A percentile compares a stretch with the other conserved stretches of the same genome.
These are phyloP conservation scores for Palythoa grandis DNA, from an alignment of 92 coral and sea anemone species.

Conservation along the genomic window DNA sequence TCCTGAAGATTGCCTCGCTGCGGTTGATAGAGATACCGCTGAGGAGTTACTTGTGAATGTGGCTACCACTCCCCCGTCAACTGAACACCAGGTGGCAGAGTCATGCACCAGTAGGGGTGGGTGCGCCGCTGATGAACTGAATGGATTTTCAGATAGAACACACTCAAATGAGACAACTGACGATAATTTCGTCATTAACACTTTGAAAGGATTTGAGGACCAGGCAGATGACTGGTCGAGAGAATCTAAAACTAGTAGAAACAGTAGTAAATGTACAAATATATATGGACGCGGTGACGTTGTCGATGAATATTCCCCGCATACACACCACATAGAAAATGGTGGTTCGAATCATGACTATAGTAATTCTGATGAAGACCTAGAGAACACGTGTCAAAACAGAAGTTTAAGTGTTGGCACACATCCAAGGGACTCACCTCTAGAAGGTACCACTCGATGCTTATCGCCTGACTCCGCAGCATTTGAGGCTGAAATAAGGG, in stretches of 20 bases:
- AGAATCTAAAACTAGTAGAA: not conserved
- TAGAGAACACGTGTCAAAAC: not conserved
- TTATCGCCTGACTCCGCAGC: conserved; percentile 28
- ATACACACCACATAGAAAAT: not conserved
- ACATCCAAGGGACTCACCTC: not conserved
- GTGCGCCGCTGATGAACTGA: conserved; percentile 6
- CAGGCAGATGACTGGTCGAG: not conserved
- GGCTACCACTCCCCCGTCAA: conserved; percentile 18
- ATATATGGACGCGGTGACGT: not conserved
- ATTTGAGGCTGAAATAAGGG: conserved; percentile 31
- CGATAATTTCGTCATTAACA: not conserved
- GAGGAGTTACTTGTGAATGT: conserved; percentile 33
- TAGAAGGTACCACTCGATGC: not conserved
- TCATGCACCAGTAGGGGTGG: not conserved
- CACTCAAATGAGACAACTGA: not conserved
- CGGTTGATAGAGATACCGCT: not conserved
- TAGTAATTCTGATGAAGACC: not conserved
- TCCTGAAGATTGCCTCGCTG: not conserved
- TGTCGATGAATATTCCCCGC: not conserved
- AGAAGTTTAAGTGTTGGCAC: not conserved
- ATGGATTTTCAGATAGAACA: not conserved
- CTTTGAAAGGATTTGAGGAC: not conserved
- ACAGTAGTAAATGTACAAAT: not conserved
- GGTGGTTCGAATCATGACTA: not conserved
- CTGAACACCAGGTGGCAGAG: not conserved